Percentiles rank a stretch among this genome's conserved stretches.
phyloP scores from a whole-genome alignment of 2,113 vertebrate genomes.

The Bombycilla garrulus region DNA sequence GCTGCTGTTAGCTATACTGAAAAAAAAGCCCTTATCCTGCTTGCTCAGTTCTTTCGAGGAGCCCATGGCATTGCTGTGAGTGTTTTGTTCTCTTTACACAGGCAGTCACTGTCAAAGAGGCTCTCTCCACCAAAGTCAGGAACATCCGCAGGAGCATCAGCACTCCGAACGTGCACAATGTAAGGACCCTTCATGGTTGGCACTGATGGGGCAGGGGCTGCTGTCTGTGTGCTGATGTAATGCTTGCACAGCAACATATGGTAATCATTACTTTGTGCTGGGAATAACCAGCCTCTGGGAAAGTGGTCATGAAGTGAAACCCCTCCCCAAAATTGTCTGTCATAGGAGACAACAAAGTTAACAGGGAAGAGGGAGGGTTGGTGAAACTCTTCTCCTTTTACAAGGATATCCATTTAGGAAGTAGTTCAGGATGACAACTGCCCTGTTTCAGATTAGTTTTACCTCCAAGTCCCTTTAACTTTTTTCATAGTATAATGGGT shows the following conservation, averaged over 20 bases:
- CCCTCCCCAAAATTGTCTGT: rapidly evolving
- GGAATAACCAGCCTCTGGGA: not conserved
- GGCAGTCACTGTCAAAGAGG: conserved; percentile 95
- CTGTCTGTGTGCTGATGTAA: not conserved
- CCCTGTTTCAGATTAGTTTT: not conserved
- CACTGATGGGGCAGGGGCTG: not conserved
- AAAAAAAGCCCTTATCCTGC: not conserved
- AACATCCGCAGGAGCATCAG: conserved; percentile 93
- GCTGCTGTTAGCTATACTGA: not conserved
- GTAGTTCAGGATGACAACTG: not conserved
- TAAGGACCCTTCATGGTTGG: conserved; percentile 64
- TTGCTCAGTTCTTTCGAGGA: not conserved
- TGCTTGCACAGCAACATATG: rapidly evolving
- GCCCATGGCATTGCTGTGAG: not conserved
- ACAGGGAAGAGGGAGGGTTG: not conserved
- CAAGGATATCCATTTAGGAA: not conserved
- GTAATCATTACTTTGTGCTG: not conserved
- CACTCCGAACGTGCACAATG: conserved; percentile 91
- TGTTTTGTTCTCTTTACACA: conserved; percentile 16
- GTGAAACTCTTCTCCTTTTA: not conserved
- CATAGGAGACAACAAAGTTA: not conserved
- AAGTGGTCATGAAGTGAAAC: not conserved
- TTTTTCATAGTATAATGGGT: not conserved
- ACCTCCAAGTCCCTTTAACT: not conserved
- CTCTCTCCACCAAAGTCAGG: conserved; percentile 84